phyloP scores from a whole-genome alignment of 2,113 vertebrate species.

The Platysteira castanea region DNA sequence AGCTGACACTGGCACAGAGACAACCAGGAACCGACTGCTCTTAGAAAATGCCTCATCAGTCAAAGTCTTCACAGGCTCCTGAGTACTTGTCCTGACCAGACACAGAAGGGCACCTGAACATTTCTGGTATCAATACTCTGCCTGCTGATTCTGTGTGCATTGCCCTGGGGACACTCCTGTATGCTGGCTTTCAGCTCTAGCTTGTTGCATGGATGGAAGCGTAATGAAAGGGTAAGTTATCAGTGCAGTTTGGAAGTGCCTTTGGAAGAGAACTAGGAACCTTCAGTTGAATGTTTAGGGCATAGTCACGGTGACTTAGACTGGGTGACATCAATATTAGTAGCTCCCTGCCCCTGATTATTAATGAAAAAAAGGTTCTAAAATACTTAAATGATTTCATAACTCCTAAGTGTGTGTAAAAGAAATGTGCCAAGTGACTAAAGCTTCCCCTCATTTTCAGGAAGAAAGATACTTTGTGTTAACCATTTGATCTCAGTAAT shows the following conservation, averaged over 20 bases:
- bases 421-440: neutral
- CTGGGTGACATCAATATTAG: neutral
- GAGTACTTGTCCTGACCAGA: neutral
- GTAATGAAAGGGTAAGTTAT: constrained; percentile 61
- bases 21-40: neutral
- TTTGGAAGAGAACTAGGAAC: neutral
- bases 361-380: neutral
- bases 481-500: neutral
- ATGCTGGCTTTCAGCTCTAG: constrained; percentile 26
- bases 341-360: neutral
- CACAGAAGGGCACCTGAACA: neutral
- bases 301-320: neutral
- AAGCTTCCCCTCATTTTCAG: neutral
- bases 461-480: neutral
- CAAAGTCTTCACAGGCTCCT: neutral
- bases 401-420: neutral
- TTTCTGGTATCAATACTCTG: neutral
- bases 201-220: constrained; percentile 49
- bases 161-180: neutral
- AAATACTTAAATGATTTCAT: neutral
- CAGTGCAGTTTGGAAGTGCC: neutral
- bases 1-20: neutral
- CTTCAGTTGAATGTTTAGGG: neutral
- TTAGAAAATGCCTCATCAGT: neutral
- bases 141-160: neutral